phyloP scores from a whole-genome alignment of 2,797 vertebrate species.

The Columba guinea region DNA sequence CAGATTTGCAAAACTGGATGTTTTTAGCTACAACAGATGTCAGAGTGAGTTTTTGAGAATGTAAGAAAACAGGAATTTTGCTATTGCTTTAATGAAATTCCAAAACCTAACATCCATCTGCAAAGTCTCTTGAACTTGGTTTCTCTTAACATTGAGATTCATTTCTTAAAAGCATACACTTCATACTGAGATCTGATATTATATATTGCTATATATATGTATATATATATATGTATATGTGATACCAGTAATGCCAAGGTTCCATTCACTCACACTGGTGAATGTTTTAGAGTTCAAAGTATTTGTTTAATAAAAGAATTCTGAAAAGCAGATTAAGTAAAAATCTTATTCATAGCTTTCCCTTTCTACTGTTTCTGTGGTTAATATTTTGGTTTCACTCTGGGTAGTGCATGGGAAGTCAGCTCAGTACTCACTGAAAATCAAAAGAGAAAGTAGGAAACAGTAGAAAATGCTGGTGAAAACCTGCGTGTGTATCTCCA shows the following conservation, averaged over 20 bases:
- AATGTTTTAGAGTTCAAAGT: not conserved
- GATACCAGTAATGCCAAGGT: not conserved
- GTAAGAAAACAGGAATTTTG: not conserved
- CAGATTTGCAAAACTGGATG: not conserved
- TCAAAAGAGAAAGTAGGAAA: not conserved
- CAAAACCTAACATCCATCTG: not conserved
- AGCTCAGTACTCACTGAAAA: not conserved
- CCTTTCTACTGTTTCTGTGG: not conserved
- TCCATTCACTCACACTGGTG: not conserved
- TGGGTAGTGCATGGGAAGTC: not conserved
- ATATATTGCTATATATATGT: too few species aligned
- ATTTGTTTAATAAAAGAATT: not conserved
- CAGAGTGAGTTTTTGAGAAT: not conserved
- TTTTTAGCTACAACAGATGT: not conserved
- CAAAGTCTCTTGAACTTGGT: not conserved
- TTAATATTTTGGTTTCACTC: not conserved
- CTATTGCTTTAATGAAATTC: not conserved
- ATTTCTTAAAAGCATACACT: not conserved
- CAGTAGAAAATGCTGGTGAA: not conserved
- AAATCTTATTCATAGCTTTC: not conserved
- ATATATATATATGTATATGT: not conserved
- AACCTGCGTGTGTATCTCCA: not conserved
- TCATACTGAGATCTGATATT: not conserved
- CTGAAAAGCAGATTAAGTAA: not conserved
- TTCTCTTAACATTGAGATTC: not conserved